Percentiles rank a stretch among this genome's conserved stretches.
phyloP scores from a whole-genome alignment of 2,113 vertebrate species.

The Tangachromis dhanisi region DNA sequence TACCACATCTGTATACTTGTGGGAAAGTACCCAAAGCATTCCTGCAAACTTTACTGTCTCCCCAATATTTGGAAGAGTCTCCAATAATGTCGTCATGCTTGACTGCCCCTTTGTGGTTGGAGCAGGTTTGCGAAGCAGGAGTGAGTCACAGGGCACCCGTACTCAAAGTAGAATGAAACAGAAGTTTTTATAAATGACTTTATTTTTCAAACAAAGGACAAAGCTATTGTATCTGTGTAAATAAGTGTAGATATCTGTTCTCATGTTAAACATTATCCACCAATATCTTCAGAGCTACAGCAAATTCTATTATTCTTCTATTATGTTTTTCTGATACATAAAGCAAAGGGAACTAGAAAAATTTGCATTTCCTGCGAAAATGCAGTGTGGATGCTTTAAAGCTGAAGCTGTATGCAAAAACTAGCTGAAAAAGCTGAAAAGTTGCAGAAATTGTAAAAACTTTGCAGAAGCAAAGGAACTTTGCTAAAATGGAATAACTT shows the following conservation, averaged over 20 bases:
- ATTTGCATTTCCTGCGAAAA: too few species aligned
- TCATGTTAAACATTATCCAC: background rate
- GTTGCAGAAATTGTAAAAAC: too few species aligned
- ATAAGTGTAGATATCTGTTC: background rate
- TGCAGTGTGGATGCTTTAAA: too few species aligned
- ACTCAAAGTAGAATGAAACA: constrained; percentile 46
- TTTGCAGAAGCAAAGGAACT: too few species aligned
- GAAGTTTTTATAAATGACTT: background rate
- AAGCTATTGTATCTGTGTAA: accelerated
- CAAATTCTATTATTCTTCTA: background rate
- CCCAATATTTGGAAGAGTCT: constrained; percentile 34
- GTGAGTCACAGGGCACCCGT: constrained; percentile 14
- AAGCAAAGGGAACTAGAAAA: background rate
- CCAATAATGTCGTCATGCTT: constrained; percentile 26
- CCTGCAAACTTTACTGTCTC: background rate
- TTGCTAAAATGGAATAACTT: too few species aligned
- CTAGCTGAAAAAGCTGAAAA: too few species aligned
- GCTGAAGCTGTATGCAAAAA: too few species aligned
- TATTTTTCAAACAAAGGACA: background rate
- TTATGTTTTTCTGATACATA: background rate
- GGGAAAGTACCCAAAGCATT: background rate
- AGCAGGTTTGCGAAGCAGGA: constrained; percentile 25
- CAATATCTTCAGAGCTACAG: background rate
- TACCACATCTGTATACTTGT: background rate
- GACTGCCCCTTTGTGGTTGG: constrained; percentile 48